Evolutionary conservation across 1,140 invertebrate species (phyloP), one percentile per base, ranked within the genome.

Genomic region (Diprion similis): DNA sequence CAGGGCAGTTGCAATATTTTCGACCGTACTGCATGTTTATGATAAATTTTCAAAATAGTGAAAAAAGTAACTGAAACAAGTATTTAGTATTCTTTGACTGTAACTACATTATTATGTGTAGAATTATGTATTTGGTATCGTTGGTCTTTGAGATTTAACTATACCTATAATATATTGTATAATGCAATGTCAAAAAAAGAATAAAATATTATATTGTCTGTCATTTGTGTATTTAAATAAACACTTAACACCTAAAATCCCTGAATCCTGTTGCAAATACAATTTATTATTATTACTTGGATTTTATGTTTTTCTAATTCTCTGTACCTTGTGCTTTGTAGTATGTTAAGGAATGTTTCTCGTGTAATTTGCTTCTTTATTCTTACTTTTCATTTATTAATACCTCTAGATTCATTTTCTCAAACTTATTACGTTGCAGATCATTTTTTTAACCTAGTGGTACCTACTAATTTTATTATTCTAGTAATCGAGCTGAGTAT

Each of bases 201-300:
- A 88, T 87, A 87, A 87, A 87, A 72, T 81, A 83, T 82, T 83
- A 68, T 86, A 80, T 86, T 83, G 80, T 78, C 76, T 83, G 80
- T 78, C 74, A 82, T 7, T 15, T 64, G 59, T 68, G 66, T 45
- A 64, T 64, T 79, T 74, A 77, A 72, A 70, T 72, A 74, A 68
- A 75, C 24, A 68, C 74, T 71, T 70, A 78, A 72, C 75, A 80
- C 75, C 77, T 59, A 79, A 78, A 69, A 70, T 77, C 77, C 79
- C 76, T 73, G 48, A 46, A 59, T 73, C 47, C 70, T 65, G 64
- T 19, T 68, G 46, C 69, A 70, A 70, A 47, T 70, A 37, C 18
- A 70, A 46, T 65, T 48, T 72, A 70, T 70, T 64, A 69, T 73
- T 46, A 68, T 19, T 70, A 47, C 65, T 67, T 46, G 46, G 45